Base-by-base conservation (phyloP, 2,888 invertebrate genomes). In the Aleiodes leptofemur region DNA sequence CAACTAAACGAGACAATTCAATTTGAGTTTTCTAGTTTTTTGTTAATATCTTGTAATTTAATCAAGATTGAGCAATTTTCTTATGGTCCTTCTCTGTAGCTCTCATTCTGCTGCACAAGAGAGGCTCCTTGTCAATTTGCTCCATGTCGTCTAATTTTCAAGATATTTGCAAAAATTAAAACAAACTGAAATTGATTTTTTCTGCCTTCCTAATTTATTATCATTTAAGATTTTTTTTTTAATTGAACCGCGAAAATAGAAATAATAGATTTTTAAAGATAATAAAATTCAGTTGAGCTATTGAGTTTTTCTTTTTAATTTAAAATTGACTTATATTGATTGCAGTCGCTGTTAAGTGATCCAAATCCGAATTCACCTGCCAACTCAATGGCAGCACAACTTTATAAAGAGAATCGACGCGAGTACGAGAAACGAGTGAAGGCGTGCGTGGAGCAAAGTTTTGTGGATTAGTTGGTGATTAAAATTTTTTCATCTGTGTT, bases 321-420 rank as follows among this genome's bases (percentile, higher is more conserved):
- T 73, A 51, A 75, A 78, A 43, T 75, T 76, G 82, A 79, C 80
- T 86, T 82, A 82, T 87, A 84, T 43, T 91, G 85, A 85, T 94
- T 95, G 88, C 94, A 99, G 97, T 98, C 98, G 88, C 93, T 99
- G 92, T 93, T 99, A 91, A 99, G 99, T 94, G 99, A 99, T 92
- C 99, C 99, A 80, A 99, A 99, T 92, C 99, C 99, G 83, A 99
- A 99, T 92, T 98, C 98, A 84, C 99, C 99, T 87, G 99, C 99
- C 85, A 99, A 99, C 91, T 98, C 98, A 85, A 96, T 98, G 94
- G 99, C 99, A 88, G 99, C 99, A 84, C 98, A 99, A 92, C 94
- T 99, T 88, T 99, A 99, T 92, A 98, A 98, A 93, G 98, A 99
- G 91, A 99, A 99, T 91, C 94, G 98, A 87, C 94, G 99, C 88